These are phyloP conservation scores for Rhyzopertha dominica DNA, from an alignment of 1,140 invertebrate genomes.

Conservation along the genomic window DNA sequence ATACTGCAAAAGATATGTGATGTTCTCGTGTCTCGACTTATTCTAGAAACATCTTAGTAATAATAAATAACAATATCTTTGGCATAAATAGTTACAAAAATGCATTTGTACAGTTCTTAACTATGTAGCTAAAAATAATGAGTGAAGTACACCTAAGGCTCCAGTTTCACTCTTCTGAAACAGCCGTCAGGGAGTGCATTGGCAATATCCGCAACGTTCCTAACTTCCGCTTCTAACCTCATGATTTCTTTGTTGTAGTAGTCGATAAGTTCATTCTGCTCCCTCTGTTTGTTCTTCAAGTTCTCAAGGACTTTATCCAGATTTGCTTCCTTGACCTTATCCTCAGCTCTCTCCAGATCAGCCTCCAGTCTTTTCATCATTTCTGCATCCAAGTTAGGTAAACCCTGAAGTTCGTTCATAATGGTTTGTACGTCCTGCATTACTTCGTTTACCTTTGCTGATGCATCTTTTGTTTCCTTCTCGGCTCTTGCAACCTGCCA, in stretches of 20 bases:
- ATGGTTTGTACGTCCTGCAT: constrained; percentile 75
- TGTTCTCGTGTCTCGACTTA: no score
- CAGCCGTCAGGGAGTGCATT: constrained; percentile 78
- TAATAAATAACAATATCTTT: no score
- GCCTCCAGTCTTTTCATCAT: constrained; percentile 68
- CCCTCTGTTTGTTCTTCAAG: constrained; percentile 65
- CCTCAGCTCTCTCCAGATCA: constrained; percentile 68
- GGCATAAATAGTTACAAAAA: no score
- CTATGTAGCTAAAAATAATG: no score
- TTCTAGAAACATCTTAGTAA: no score
- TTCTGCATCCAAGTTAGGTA: constrained; percentile 67
- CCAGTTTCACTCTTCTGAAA: constrained; percentile 49
- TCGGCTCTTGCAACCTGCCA: constrained; percentile 84
- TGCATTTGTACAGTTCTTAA: no score
- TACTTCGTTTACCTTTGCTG: constrained; percentile 75
- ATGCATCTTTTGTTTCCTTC: constrained; percentile 70
- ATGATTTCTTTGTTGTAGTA: constrained; percentile 77
- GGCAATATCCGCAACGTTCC: constrained; percentile 80
- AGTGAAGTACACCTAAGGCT: constrained; percentile 27
- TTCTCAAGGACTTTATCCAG: constrained; percentile 69
- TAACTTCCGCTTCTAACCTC: constrained; percentile 69
- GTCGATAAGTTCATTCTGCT: constrained; percentile 73
- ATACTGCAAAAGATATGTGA: no score
- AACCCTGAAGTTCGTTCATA: constrained; percentile 69
- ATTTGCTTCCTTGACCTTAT: constrained; percentile 65